Percentiles rank a stretch among this genome's conserved stretches.
Conservation (phyloP, 2,888 invertebrate genomes). For the Meiosimyza platycephala region DNA sequence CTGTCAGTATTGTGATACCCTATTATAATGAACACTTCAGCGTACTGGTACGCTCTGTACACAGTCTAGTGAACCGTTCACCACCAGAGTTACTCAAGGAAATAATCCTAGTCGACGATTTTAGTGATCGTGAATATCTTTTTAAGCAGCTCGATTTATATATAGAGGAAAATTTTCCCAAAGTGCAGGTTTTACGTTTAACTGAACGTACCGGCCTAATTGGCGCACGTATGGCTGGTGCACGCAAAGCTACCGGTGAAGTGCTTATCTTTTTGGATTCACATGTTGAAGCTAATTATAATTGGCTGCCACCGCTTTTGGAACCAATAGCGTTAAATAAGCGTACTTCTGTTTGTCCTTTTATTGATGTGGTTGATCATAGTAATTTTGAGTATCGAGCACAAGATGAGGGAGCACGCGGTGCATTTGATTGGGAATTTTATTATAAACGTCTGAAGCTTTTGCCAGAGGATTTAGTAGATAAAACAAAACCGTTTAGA, state of each 20-base stretch:
- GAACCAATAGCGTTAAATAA: conserved; percentile 90
- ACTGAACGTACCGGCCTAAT: conserved; percentile 84
- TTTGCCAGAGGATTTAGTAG: conserved; percentile 59
- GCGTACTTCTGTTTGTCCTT: conserved; percentile 92
- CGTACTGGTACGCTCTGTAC: conserved; percentile 83
- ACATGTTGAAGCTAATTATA: conserved; percentile 90
- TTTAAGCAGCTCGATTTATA: conserved; percentile 81
- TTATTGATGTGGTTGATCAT: conserved; percentile 94
- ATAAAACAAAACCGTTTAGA: conserved; percentile 68
- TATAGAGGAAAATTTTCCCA: conserved; percentile 76
- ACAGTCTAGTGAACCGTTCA: conserved; percentile 86
- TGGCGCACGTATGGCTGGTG: conserved; percentile 87
- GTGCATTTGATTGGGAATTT: conserved; percentile 98
- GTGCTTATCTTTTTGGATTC: conserved; percentile 91
- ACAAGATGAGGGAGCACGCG: conserved; percentile 85
- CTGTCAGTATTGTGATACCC: conserved; percentile 89
- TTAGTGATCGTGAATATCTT: conserved; percentile 81
- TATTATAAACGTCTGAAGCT: conserved; percentile 95
- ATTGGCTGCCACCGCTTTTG: conserved; percentile 92
- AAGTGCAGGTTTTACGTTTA: conserved; percentile 82
- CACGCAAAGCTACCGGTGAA: conserved; percentile 80
- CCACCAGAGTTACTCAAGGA: conserved; percentile 86
- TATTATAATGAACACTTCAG: conserved; percentile 95
- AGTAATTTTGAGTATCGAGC: conserved; percentile 93
- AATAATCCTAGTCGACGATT: conserved; percentile 91